Evolutionary conservation across 2,888 invertebrate genomes (phyloP), one percentile per base, ranked within the genome.

Genomic region (Protophormia terraenovae): DNA sequence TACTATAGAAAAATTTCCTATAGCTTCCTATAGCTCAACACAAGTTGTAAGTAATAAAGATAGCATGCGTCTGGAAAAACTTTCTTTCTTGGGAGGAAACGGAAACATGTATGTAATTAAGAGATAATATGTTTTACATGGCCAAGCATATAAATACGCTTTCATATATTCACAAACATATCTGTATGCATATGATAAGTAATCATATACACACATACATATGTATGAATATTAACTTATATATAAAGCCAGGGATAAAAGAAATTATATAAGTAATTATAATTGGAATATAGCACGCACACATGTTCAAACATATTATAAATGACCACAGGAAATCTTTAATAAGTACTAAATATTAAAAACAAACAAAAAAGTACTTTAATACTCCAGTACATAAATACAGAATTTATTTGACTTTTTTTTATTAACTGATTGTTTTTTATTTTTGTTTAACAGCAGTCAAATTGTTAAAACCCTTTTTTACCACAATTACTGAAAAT

Each of bases 101-200:
- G 47, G 47, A 45, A 53, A 64, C 14, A 27, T 35, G 38, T 66
- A 53, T 64, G 27, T 76, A 55, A 76, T 76, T 64, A 53, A 45
- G 53, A 76, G 41, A 16, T 75, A 60, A 72, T 47, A 22, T 12
- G 38, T 29, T 47, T 47, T 45, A 60, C n/a, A 32, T 66, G 10
- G n/a, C 14, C 29, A 66, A 10, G 16, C 10, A 16, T 45, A 60
- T 3, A 19, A 32, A 14, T 6, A 35, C 16, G 16, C 27, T 24
- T 24, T 1, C 1, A 55, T 24, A 14, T 55, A 12, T 3, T 12
- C 1, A 24, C 12, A 55, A 19, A 50, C 4, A 8, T 38, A 38
- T 12, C 38, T 10, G 12, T 32, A 32, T 32, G 12, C 38, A 38
- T 38, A 38, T 12, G 2, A 38, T 10, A 38, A n/a, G 4, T 19